Percentiles rank a stretch among this genome's conserved stretches.
phyloP scores from a whole-genome alignment of 1,140 invertebrate genomes.

The Drosophila melanica region DNA sequence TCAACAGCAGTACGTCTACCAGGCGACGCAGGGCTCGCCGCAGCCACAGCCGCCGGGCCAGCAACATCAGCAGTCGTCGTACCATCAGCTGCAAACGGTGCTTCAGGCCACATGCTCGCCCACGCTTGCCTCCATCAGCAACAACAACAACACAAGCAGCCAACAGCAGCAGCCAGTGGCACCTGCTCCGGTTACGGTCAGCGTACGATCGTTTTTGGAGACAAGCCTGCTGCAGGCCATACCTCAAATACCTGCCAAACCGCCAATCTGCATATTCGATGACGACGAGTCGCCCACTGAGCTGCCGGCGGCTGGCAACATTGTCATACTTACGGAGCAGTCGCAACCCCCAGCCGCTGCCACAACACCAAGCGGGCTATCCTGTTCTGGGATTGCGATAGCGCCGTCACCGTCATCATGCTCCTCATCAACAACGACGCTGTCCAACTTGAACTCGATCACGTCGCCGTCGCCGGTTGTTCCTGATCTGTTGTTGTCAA shows the following conservation, averaged over 20 bases:
- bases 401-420: constrained; percentile 72
- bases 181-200: constrained; percentile 53
- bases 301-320: constrained; percentile 37
- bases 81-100: constrained; percentile 68
- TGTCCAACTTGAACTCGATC: constrained; percentile 82
- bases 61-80: constrained; percentile 53
- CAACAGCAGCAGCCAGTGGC: constrained; percentile 54
- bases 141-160: constrained; percentile 47
- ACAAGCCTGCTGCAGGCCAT: constrained; percentile 79
- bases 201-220: constrained; percentile 69
- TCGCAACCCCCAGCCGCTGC: constrained; percentile 19
- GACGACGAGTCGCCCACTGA: constrained; percentile 79
- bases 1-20: constrained; percentile 64
- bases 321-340: constrained; percentile 66
- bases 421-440: constrained; percentile 70
- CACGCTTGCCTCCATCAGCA: constrained; percentile 40
- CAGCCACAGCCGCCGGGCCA: constrained; percentile 37
- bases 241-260: constrained; percentile 81
- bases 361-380: constrained; percentile 39
- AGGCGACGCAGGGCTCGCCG: constrained; percentile 44
- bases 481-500: constrained; percentile 76
- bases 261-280: constrained; percentile 82
- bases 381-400: constrained; percentile 53
- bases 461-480: constrained; percentile 82
- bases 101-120: constrained; percentile 51